Base-by-base conservation (phyloP, 2,888 invertebrate species). In the Scaptomyza tumidula region DNA sequence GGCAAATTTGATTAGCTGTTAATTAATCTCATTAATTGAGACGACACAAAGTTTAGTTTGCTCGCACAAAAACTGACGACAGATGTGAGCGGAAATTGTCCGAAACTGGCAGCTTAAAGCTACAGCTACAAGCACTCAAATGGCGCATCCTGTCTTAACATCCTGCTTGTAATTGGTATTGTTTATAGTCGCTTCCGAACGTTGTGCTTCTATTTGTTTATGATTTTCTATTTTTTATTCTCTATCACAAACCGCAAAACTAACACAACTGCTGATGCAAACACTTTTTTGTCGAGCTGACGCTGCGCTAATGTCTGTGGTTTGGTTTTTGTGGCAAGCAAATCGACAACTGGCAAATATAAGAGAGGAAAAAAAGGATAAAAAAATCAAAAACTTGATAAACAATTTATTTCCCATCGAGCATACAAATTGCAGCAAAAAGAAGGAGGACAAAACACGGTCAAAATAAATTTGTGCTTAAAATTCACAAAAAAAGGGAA, bases 21-120 rank as follows among this genome's bases (percentile, higher is more conserved):
- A 86, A 83, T 83, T 83, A 86, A 83, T 83, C 86, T 82, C 71
- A 86, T 83, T 83, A 83, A 82, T 82, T 71, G 82, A 63, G 75
- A 69, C 71, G 71, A 68, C 70, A 71, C 64, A 54, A 66, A 79
- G 59, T 81, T 74, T 72, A 71, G 79, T 81, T 73, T 68, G 31
- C 53, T 41, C 16, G 39, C 16, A 41, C 39, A 55, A 57, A 75
- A 85, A 82, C 73, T 72, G 78, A 64, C 55, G 80, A 73, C 83
- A 82, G 82, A 61, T 63, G 65, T 50, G 49, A 57, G 65, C 77
- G 83, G 78, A 83, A 85, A 77, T 82, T 78, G 68, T 67, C 70
- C 14, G 73, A 80, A 80, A 76, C 79, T 75, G 67, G 48, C 61
- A 57, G 24, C 77, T 67, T 62, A 49, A 69, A 63, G 52, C 64